Base-by-base conservation (phyloP, 2,888 invertebrate genomes). In the Lepeophtheirus nordmannii region DNA sequence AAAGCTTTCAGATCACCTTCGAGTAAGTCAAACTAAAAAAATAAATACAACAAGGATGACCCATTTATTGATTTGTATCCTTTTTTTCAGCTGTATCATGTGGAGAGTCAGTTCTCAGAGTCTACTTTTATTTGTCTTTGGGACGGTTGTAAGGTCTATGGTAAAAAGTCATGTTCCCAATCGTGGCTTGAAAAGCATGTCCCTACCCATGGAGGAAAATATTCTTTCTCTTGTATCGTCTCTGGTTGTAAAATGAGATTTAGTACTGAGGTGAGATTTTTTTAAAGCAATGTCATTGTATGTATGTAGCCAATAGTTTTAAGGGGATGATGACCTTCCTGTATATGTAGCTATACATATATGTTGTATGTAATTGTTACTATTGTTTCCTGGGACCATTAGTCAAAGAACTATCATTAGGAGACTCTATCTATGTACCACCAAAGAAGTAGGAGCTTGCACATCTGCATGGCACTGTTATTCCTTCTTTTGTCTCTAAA, bases 151-250 rank as follows among this genome's bases (percentile, higher is more conserved):
- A 94, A 94, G 76, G 94, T 94, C 57, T 91, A 88, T 74, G 88
- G 89, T 70, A 86, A 88, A 74, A 85, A 86, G 41, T 93, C 93
- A 10, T 91, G 91, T 74, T 92, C 92, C 9, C 81, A 89, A 67
- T 84, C 89, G 67, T 96, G 94, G 94, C 78, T 94, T 70, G 91
- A 93, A 75, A 81, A 93, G 60, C 94, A 94, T 77, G 87, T 93
- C 58, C 78, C 91, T 62, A 86, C 86, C 0, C 94, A 94, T 77
- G 87, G 87, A 67, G 90, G 90, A 58, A 90, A 87, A 77, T 92
- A 93, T 75, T 92, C 92, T 30, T 93, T 90, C 80, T 85, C 88
- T 73, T 96, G 94, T 78, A 93, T 94, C 75, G 89, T 96, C 71
- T 91, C 90, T 74, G 87, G 90, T 72, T 96, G 94, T 77, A 89